These are phyloP conservation scores for Polyodon spathula DNA, from an alignment of 2,113 vertebrate genomes.

Conservation along the genomic window DNA sequence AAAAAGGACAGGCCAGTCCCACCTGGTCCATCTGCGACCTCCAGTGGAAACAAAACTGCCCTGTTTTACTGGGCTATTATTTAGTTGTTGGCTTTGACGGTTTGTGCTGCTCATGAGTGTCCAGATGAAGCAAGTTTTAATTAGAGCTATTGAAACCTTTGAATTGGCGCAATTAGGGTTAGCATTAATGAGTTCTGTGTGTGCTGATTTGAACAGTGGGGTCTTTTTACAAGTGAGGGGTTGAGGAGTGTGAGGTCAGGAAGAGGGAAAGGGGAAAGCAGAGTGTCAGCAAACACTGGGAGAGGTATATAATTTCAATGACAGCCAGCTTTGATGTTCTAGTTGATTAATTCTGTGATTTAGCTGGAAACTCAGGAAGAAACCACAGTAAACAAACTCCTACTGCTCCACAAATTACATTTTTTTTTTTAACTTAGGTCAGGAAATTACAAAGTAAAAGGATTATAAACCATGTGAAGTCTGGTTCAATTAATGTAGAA, in stretches of 20 bases:
- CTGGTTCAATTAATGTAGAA: too few relatives aligned
- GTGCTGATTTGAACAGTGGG: constrained; percentile 61
- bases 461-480: too few relatives aligned
- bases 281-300: not conserved
- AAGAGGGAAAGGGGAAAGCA: not conserved
- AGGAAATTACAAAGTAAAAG: too few relatives aligned
- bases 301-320: not conserved
- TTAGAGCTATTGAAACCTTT: constrained; percentile 80
- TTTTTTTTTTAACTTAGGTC: too few relatives aligned
- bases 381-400: too few relatives aligned
- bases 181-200: constrained; percentile 69
- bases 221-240: constrained; percentile 48
- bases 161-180: constrained; percentile 83
- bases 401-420: too few relatives aligned
- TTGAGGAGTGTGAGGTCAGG: constrained; percentile 28
- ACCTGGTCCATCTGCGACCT: constrained; percentile 14
- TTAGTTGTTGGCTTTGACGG: constrained; percentile 64
- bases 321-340: too few relatives aligned
- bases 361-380: too few relatives aligned
- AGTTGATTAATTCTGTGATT: too few relatives aligned
- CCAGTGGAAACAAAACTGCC: not conserved
- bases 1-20: constrained; percentile 35
- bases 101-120: constrained; percentile 63
- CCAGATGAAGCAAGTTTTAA: constrained; percentile 68
- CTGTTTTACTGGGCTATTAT: constrained; percentile 45